phyloP scores from a whole-genome alignment of 2,888 invertebrate species.

The Xylota sylvarum region DNA sequence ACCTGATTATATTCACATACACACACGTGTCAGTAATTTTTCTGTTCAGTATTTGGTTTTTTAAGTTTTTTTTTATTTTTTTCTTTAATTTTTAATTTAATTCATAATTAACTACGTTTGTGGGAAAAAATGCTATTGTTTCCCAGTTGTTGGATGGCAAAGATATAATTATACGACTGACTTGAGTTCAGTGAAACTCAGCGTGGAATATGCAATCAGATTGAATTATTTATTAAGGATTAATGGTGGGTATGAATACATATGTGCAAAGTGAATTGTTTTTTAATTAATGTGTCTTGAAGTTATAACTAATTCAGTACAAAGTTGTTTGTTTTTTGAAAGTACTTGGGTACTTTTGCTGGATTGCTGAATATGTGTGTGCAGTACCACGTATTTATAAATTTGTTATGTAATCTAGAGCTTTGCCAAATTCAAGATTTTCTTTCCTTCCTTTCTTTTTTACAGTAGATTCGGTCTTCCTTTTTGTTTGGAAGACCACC shows the following conservation, averaged over 20 bases:
- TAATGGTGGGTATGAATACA: background rate
- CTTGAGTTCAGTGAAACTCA: constrained; percentile 45
- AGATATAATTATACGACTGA: constrained; percentile 17
- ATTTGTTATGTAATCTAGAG: no score
- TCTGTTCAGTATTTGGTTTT: background rate
- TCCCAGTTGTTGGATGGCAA: constrained; percentile 23
- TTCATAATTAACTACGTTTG: constrained; percentile 21
- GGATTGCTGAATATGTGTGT: no score
- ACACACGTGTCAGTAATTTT: constrained; percentile 60
- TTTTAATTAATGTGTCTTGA: background rate
- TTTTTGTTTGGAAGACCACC: no score
- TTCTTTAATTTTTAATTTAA: constrained; percentile 21
- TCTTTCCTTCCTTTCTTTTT: no score
- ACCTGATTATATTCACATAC: constrained; percentile 71
- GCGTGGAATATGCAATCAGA: constrained; percentile 40
- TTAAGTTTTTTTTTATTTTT: constrained; percentile 10
- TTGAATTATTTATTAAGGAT: constrained; percentile 7
- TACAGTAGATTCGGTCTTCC: no score
- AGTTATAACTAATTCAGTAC: constrained; percentile 6
- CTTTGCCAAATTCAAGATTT: no score
- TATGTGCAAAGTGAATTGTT: background rate
- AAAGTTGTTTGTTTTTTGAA: background rate
- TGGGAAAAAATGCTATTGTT: constrained; percentile 44
- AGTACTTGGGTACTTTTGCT: no score
- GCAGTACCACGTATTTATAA: no score